Evolutionary conservation across 2,888 invertebrate species (phyloP), one percentile per base, ranked within the genome.

Genomic region (Notodonta dromedarius): DNA sequence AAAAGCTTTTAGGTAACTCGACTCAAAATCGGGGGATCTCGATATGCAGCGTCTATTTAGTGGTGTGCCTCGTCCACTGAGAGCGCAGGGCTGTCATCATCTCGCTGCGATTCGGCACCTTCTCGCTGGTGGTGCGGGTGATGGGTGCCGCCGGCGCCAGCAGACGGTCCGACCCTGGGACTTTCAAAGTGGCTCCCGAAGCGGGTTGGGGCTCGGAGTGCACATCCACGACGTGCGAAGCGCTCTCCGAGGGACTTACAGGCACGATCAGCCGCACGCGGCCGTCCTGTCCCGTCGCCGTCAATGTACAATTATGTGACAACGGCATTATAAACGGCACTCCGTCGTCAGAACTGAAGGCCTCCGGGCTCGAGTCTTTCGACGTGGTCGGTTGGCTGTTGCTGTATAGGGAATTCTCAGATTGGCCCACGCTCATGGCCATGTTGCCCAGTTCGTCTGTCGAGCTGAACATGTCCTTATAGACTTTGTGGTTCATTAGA

Each of bases 51-150:
- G 59, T 85, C 85, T 94, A 97, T 90, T 97, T 98, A 44, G 97
- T 98, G 40, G 98, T 98, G 83, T 98, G 98, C 74, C 98, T 94
- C 24, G 97, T 97, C 97, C 97, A 98, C 67, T 96, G 95, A 8
- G 96, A 96, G 71, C 97, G 94, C 73, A 98, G 95, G 76, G 97
- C 96, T 35, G 96, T 95, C 97, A 97, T 97, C 84, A 97, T 94
- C 83, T 97, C 97, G 87, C 96, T 97, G 59, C 97, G 95, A 82
- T 97, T 96, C 6, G 97, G 97, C 65, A 97, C 96, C 85, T 97
- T 97, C 80, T 97, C 98, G 88, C 97, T 97, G 42, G 97, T 97
- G 56, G 97, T 96, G 72, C 98, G 94, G 0, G 96, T 96, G 69
- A 97, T 96, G 54, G 95, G 94, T 6, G 95, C 94, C 3, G 95